Evolutionary conservation across 2,888 invertebrate species (phyloP).

Genomic region (Caenorhabditis becei): DNA sequence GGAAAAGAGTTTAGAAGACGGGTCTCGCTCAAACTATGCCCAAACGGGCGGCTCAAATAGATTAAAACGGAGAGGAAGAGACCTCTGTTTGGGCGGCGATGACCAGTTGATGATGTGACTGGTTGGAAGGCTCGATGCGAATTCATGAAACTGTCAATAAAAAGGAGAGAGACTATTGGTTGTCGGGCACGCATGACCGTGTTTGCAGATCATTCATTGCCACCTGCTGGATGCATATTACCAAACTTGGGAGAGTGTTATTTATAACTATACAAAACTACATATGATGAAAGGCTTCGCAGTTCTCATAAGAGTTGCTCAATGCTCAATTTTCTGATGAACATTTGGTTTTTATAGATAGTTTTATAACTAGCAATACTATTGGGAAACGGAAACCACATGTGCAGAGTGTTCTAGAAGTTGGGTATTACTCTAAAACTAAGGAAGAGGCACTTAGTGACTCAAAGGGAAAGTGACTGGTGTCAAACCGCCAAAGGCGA

Average conservation of each 20-base stretch:
- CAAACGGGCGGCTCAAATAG: conserved; percentile 41
- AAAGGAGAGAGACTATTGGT: conserved; percentile 21
- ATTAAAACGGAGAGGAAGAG: conserved; percentile 35
- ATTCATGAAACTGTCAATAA: conserved; percentile 38
- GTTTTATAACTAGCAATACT: neutral
- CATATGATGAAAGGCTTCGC: no score
- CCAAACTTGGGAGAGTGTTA: neutral
- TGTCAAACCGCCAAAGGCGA: conserved; percentile 34
- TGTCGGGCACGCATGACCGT: conserved; percentile 38
- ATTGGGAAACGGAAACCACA: no score
- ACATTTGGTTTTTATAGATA: no score
- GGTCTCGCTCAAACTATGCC: neutral
- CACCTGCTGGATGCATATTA: neutral
- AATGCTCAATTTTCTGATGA: no score
- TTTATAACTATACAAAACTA: no score
- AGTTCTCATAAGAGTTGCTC: no score
- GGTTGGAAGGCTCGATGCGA: conserved; percentile 19
- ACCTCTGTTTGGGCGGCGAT: neutral
- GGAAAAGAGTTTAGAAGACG: conserved; percentile 7
- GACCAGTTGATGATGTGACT: conserved; percentile 53
- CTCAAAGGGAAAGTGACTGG: neutral
- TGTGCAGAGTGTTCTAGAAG: no score
- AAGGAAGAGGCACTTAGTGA: no score
- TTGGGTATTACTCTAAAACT: no score
- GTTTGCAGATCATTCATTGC: conserved; percentile 41